Evolutionary conservation across 2,113 vertebrate species (phyloP), one percentile per base, ranked within the genome.

Genomic region (Rhabdomys dilectus): DNA sequence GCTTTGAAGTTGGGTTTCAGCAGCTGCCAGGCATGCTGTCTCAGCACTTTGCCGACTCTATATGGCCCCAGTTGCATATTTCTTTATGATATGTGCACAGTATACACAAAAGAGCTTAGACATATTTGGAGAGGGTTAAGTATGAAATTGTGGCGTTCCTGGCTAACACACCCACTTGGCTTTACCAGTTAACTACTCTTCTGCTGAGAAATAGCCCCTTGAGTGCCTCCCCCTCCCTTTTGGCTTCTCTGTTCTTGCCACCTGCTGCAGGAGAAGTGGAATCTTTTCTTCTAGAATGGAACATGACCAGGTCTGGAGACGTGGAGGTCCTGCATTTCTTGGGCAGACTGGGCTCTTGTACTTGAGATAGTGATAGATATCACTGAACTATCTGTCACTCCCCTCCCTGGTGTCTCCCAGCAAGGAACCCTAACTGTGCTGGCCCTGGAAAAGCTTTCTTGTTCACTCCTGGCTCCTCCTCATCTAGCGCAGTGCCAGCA

Each of bases 1-100:
- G 97, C 99, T 99, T 99, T 99, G 99, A 99, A 99, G 99, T 99
- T 97, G 97, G 97, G 98, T 99, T 99, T 98, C 98, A 99, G 99
- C 99, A 99, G 99, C 98, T 99, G 99, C 98, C 99, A 99, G 99
- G 99, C 99, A 99, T 98, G 99, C 99, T 99, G 98, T 97, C 97
- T 99, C 99, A 99, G 99, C 98, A 98, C 96, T 98, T 94, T 98
- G 97, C 98, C 97, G 97, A 31, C 96, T 97, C 98, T 96, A 88
- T 51, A 34, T 76, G 93, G 97, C 98, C 96, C 19, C 26, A 19
- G 0, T 85, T 89, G 39, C 93, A 15, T 97, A 98, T 98, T 97
- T 97, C 97, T 97, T 87, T 21, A 75, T 90, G 94, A 13, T 95
- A 68, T 91, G 82, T 93, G 73, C 51, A 8, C 51, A 75, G 91